Percentiles rank a stretch among this genome's conserved stretches.
Evolutionary conservation across 2,113 vertebrate genomes (phyloP).

Genomic region (Ammodytes dubius): DNA sequence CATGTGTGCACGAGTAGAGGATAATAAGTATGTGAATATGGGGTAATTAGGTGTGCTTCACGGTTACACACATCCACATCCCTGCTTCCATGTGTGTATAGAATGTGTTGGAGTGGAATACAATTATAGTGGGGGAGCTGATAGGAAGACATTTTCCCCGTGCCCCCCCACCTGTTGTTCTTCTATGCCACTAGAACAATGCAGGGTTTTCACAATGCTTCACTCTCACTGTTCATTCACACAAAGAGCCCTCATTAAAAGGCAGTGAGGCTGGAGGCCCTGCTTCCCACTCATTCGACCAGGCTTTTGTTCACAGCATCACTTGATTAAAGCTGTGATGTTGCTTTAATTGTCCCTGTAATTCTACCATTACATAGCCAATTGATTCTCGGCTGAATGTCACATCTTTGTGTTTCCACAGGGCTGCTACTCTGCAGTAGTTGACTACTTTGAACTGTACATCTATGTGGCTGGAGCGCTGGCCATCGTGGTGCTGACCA

Average conservation of each 20-base stretch:
- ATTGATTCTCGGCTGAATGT: slow-evolving; percentile 51
- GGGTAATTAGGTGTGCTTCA: slow-evolving; percentile 28
- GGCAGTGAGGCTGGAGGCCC: slow-evolving; percentile 52
- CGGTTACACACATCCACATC: slow-evolving; percentile 22
- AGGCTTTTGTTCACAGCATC: slow-evolving; percentile 67
- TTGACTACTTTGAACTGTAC: slow-evolving; percentile 93
- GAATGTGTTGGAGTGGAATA: slow-evolving; percentile 47
- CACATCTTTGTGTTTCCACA: slow-evolving; percentile 70
- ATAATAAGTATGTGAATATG: slow-evolving; percentile 26
- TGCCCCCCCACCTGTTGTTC: slow-evolving; percentile 72
- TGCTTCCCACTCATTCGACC: slow-evolving; percentile 62
- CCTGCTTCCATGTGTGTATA: slow-evolving; percentile 27
- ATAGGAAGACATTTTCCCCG: slow-evolving; percentile 48
- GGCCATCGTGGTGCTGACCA: slow-evolving; percentile 92
- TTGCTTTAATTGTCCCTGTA: slow-evolving; percentile 64
- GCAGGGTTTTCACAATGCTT: slow-evolving; percentile 43
- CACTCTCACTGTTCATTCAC: slow-evolving; percentile 54
- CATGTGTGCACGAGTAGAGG: slow-evolving; percentile 27
- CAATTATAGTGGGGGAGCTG: slow-evolving; percentile 68
- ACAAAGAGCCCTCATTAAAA: slow-evolving; percentile 77
- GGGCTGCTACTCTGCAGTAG: slow-evolving; percentile 95
- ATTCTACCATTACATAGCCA: slow-evolving; percentile 52
- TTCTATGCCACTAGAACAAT: slow-evolving; percentile 65
- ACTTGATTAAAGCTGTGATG: slow-evolving; percentile 63
- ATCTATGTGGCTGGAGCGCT: slow-evolving; percentile 95